Percentiles rank a stretch among this genome's conserved stretches.
Evolutionary conservation across 2,888 invertebrate species (phyloP).

Genomic region (Thereva unica): DNA sequence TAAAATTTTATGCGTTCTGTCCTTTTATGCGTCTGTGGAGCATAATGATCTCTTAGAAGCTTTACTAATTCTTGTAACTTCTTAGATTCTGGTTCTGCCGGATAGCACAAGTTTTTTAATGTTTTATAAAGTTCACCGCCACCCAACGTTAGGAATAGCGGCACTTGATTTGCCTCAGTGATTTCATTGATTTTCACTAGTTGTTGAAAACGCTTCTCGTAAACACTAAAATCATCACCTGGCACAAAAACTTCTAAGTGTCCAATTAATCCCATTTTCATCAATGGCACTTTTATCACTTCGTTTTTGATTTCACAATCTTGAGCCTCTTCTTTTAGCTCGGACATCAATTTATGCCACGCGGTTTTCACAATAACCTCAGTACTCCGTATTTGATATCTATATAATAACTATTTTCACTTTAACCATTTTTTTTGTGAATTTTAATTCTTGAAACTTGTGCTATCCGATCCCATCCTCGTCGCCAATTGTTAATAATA

Average conservation of each 20-base stretch:
- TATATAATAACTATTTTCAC: too few relatives aligned
- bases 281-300: too few relatives aligned
- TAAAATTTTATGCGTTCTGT: background rate
- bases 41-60: conserved; percentile 3
- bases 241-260: conserved; percentile 1
- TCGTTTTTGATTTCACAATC: too few relatives aligned
- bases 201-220: background rate
- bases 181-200: background rate
- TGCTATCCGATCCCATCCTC: too few relatives aligned
- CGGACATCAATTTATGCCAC: too few relatives aligned
- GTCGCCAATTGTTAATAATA: too few relatives aligned
- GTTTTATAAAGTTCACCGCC: background rate
- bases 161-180: background rate
- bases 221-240: conserved; percentile 2
- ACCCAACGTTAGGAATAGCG: conserved; percentile 1
- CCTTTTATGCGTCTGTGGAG: background rate
- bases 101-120: background rate
- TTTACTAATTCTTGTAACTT: background rate
- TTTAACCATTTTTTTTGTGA: too few relatives aligned
- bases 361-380: too few relatives aligned
- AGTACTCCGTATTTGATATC: too few relatives aligned
- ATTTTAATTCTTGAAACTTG: too few relatives aligned
- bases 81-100: background rate
- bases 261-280: too few relatives aligned
- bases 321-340: too few relatives aligned